Evolutionary conservation across 2,888 invertebrate species (phyloP).

Genomic region (Stictocephala bisonia): DNA sequence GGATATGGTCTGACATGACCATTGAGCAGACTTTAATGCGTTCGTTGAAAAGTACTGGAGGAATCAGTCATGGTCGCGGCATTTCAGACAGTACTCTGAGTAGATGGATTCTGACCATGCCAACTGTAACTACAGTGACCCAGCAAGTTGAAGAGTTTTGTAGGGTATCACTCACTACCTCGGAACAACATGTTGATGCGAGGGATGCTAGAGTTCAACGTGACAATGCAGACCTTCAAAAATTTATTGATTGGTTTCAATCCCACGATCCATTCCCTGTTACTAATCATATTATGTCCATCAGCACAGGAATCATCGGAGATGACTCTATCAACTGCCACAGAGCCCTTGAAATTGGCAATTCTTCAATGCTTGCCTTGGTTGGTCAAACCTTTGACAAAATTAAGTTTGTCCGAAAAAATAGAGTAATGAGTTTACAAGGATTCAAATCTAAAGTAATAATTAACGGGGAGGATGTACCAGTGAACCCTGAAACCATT

Average conservation of each 20-base stretch:
- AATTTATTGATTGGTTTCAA: constrained; percentile 50
- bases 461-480: no score
- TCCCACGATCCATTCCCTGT: constrained; percentile 53
- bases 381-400: no score
- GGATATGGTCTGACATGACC: constrained; percentile 52
- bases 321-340: no score
- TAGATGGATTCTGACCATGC: constrained; percentile 43
- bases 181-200: constrained; percentile 59
- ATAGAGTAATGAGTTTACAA: no score
- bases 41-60: constrained; percentile 58
- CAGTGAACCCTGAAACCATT: no score
- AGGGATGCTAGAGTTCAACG: constrained; percentile 59
- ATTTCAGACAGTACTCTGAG: constrained; percentile 39
- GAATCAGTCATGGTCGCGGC: constrained; percentile 55
- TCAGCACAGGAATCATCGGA: constrained; percentile 60
- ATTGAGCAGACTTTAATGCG: constrained; percentile 62
- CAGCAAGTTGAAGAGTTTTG: constrained; percentile 50
- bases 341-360: no score
- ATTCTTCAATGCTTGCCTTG: no score
- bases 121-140: constrained; percentile 22
- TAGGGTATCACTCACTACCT: constrained; percentile 38
- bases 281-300: constrained; percentile 58
- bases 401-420: no score
- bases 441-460: no score
- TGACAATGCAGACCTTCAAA: constrained; percentile 60